These are phyloP conservation scores for Enteromius unitaeniatus DNA, from an alignment of 2,797 vertebrate species.

Conservation along the genomic window DNA sequence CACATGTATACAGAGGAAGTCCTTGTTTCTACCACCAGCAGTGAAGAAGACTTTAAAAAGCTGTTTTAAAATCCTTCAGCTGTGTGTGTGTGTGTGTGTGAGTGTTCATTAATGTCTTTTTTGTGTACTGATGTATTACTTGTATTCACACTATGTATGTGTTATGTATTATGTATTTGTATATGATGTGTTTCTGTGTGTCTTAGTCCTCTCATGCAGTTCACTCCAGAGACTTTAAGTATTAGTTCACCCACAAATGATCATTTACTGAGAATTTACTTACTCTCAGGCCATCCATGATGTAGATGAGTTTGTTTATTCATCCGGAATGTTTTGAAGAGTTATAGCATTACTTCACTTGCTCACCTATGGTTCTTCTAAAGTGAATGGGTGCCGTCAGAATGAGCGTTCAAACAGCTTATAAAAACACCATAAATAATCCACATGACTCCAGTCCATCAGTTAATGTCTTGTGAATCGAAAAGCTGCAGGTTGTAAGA, in stretches of 20 bases:
- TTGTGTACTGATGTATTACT: slow-evolving; percentile 16
- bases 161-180: slow-evolving; percentile 18
- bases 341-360: background rate
- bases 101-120: slow-evolving; percentile 21
- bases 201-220: slow-evolving; percentile 57
- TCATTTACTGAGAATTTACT: background rate
- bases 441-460: background rate
- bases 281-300: background rate
- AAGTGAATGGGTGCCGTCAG: background rate
- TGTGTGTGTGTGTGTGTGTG: slow-evolving; percentile 3
- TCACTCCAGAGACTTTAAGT: background rate
- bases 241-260: background rate
- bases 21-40: slow-evolving; percentile 28
- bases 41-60: slow-evolving; percentile 8
- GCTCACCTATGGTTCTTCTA: background rate
- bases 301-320: background rate
- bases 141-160: background rate
- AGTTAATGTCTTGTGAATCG: background rate
- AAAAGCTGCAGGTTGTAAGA: background rate
- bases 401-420: background rate
- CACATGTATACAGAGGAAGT: background rate
- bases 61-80: slow-evolving; percentile 2
- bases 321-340: background rate
- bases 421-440: background rate
- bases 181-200: background rate